Evolutionary conservation across 92 coral and sea anemone species (phyloP).

Genomic region (Galaxea fascicularis): DNA sequence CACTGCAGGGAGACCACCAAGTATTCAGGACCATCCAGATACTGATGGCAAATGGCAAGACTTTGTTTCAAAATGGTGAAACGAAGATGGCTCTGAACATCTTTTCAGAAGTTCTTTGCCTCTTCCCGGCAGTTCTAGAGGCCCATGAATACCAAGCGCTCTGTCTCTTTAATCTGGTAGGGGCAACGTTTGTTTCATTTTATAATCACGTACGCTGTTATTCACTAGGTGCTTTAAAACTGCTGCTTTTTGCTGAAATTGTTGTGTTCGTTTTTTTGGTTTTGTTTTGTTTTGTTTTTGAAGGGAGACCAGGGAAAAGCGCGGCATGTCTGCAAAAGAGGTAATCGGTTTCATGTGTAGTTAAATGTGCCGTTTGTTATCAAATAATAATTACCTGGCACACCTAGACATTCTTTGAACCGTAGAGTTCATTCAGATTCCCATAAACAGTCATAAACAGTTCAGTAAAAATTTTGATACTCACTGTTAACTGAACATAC

Average conservation of each 20-base stretch:
- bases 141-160: not conserved
- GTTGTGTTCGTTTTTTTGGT: not conserved
- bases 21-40: not conserved
- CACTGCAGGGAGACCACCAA: constrained; percentile 11
- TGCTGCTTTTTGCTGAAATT: not conserved
- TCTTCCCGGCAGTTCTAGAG: not conserved
- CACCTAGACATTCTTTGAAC: not conserved
- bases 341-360: not conserved
- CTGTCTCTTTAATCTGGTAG: not conserved
- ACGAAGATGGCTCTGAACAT: not conserved
- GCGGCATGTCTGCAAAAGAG: not conserved
- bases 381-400: no score
- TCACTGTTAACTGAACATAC: no score
- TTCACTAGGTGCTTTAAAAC: not conserved
- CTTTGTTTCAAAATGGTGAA: not conserved
- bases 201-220: not conserved
- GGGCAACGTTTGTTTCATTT: not conserved
- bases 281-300: not conserved
- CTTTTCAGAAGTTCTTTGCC: not conserved
- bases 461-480: no score
- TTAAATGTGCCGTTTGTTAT: not conserved
- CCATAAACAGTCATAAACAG: no score
- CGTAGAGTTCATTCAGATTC: no score
- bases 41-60: constrained; percentile 5
- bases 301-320: not conserved